Percentiles rank a stretch among this genome's conserved stretches.
Evolutionary conservation across 2,797 vertebrate species (phyloP).

Genomic region (Oreochromis grahami): DNA sequence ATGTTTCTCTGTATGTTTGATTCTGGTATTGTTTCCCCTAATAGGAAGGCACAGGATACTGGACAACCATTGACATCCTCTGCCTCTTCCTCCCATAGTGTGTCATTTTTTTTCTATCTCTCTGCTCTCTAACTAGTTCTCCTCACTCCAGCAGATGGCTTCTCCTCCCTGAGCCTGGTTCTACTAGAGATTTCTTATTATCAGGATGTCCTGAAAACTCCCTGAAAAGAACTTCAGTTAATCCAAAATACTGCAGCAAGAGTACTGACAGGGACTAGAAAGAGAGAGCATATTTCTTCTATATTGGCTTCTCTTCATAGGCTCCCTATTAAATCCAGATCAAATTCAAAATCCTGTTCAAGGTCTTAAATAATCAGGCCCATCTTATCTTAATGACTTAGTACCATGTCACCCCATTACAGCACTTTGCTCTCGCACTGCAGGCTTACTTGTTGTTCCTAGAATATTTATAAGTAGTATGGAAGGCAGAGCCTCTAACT

Average conservation of each 20-base stretch:
- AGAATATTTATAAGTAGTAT: not conserved
- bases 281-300: not conserved
- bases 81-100: too few species aligned
- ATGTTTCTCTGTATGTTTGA: not conserved
- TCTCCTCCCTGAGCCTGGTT: not conserved
- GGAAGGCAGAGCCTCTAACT: not conserved
- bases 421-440: not conserved
- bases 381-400: not conserved
- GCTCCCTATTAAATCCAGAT: not conserved
- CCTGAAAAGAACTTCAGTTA: not conserved
- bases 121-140: too few species aligned
- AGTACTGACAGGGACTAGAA: not conserved
- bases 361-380: not conserved
- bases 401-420: not conserved
- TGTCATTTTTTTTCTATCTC: too few species aligned
- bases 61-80: too few species aligned
- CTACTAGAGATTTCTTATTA: not conserved
- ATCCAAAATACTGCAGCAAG: not conserved
- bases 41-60: not conserved
- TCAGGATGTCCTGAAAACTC: not conserved
- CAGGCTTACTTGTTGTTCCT: not conserved
- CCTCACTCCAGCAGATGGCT: not conserved
- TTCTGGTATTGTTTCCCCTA: not conserved
- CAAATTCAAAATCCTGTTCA: not conserved
- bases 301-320: not conserved